Percentiles rank a stretch among this genome's conserved stretches.
These are phyloP conservation scores for Trachythela sp. DNA, from an alignment of 64 coral and sea anemone species.

Conservation along the genomic window DNA sequence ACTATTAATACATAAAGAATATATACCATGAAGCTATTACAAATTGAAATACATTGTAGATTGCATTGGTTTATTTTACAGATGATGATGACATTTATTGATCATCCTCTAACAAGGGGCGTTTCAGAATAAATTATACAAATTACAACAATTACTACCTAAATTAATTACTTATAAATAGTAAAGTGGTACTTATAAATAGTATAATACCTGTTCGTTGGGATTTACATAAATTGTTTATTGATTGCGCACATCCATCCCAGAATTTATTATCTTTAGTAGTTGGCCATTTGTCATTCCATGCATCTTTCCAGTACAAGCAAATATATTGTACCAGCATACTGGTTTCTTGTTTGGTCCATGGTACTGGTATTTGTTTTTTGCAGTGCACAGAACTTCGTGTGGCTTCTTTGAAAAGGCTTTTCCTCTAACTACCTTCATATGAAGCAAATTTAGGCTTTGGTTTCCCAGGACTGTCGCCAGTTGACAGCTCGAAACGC, in stretches of 20 bases:
- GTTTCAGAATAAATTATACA: no score
- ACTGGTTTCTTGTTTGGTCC: not conserved
- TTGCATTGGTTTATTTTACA: no score
- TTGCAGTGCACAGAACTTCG: not conserved
- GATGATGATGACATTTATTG: no score
- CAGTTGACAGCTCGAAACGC: not conserved
- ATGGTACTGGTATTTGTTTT: not conserved
- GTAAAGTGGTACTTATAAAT: not conserved
- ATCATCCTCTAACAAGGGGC: no score
- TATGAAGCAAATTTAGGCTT: not conserved
- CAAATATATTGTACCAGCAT: not conserved
- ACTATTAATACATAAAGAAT: not conserved
- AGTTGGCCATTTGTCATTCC: not conserved
- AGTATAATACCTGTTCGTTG: not conserved
- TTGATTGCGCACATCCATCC: not conserved
- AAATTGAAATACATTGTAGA: no score
- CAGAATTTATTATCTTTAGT: not conserved
- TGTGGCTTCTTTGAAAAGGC: not conserved
- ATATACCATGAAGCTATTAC: not conserved
- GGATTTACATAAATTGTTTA: slow-evolving; percentile 5
- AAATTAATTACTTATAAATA: not conserved
- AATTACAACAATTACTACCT: no score
- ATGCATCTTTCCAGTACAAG: slow-evolving; percentile 16
- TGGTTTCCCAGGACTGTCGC: not conserved
- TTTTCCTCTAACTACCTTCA: not conserved